Evolutionary conservation across 2,888 invertebrate species (phyloP), one percentile per base, ranked within the genome.

Genomic region (Calliopum simillimum): DNA sequence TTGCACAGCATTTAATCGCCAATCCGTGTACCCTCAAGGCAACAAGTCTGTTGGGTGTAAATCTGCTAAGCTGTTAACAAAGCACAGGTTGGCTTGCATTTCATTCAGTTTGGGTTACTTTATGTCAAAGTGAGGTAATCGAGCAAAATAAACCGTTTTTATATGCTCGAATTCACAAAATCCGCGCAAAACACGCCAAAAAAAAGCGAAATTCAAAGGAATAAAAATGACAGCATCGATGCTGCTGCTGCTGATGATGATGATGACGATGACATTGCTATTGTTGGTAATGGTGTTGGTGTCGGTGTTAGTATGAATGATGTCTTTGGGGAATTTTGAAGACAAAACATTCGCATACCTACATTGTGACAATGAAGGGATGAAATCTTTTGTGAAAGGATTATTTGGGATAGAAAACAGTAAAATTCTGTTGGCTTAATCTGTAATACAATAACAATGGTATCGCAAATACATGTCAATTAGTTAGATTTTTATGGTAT

Each of bases 141-240:
- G 82, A 83, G 84, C 83, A 83, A 83, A 82, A 83, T 83, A 83
- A 83, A 83, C 80, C 82, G 77, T 81, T 83, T 79, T 79, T 76
- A 78, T 79, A 78, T 79, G 80, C 84, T 79, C 76, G 82, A 81
- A 78, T 81, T 79, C 78, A 78, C 79, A 76, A 80, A 81, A 79
- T 76, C 79, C 74, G 78, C 76, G 79, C 77, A 79, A 80, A 79
- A 79, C 81, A 79, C 71, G 76, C 12, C 43, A 41, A 25, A 62
- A 63, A 21, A 55, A 11, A 41, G n/a, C 43, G 33, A 5, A 62
- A 25, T 55, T 55, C 61, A 56, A 63, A 64, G 64, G 69, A 64
- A 69, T 63, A 63, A 64, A 68, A 64, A 55, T 56, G 59, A 59
- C 64, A 59, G 3, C 23, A 33, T 33, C 44, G 16, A 23, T 5